Percentiles rank a stretch among this genome's conserved stretches.
Evolutionary conservation across 2,888 invertebrate genomes (phyloP).

Genomic region (Xestobium rufovillosum): DNA sequence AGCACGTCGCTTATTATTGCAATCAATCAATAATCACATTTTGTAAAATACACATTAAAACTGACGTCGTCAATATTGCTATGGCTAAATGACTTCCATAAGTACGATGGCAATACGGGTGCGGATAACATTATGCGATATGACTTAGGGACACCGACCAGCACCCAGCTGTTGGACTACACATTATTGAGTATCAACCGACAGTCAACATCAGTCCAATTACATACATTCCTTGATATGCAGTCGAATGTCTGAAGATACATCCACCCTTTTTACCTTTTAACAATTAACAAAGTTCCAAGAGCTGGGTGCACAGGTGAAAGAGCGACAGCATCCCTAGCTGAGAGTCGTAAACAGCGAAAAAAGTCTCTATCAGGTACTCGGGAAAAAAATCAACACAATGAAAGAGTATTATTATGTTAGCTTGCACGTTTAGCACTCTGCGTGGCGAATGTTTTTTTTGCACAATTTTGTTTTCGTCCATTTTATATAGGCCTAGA

Average conservation of each 20-base stretch:
- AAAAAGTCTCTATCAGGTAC: constrained; percentile 19
- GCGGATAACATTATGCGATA: no score
- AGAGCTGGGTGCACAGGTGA: no score
- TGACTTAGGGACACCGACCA: constrained; percentile 20
- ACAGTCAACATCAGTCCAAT: constrained; percentile 16
- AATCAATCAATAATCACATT: constrained; percentile 37
- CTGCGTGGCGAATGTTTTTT: no score
- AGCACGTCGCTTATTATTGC: constrained; percentile 33
- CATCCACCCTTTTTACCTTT: no score
- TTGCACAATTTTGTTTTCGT: no score
- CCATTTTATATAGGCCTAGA: no score
- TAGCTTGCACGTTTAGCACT: no score
- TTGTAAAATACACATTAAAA: constrained; percentile 22
- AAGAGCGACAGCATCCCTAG: no score
- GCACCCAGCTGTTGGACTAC: constrained; percentile 14
- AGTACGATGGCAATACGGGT: constrained; percentile 11
- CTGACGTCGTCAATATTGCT: constrained; percentile 12
- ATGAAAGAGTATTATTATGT: constrained; percentile 6
- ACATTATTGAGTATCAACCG: constrained; percentile 23
- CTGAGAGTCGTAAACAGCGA: no score
- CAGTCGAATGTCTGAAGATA: no score
- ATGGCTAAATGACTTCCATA: neutral
- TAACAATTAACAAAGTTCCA: no score
- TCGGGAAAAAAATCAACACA: constrained; percentile 16
- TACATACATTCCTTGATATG: constrained; percentile 13